phyloP scores from a whole-genome alignment of 2,113 vertebrate genomes.

The Crotalus viridis region DNA sequence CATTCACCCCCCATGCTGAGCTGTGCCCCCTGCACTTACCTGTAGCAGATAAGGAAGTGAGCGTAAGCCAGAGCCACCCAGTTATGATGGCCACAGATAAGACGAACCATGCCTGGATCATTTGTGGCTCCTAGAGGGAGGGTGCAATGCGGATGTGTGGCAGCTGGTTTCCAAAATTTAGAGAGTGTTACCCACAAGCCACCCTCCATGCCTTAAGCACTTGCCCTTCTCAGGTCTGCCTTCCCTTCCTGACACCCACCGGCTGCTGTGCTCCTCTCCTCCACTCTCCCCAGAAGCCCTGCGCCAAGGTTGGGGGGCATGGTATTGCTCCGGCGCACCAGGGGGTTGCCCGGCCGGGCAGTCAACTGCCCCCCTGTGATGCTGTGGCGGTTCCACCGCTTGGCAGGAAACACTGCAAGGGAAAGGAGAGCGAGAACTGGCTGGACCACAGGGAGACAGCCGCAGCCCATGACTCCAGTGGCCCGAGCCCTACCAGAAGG shows the following conservation, averaged over 20 bases:
- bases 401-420: constrained; percentile 78
- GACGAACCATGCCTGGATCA: constrained; percentile 84
- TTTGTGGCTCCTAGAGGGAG: constrained; percentile 58
- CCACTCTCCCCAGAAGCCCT: constrained; percentile 76
- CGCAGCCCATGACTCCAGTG: neutral
- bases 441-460: neutral
- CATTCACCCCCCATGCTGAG: neutral
- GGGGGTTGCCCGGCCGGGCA: constrained; percentile 52
- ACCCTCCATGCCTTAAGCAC: neutral
- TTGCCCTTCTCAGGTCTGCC: rapidly evolving
- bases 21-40: constrained; percentile 56
- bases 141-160: rapidly evolving
- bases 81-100: constrained; percentile 90
- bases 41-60: constrained; percentile 91
- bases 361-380: constrained; percentile 80
- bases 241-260: constrained; percentile 16
- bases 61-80: constrained; percentile 90
- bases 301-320: constrained; percentile 87
- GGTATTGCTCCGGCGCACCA: constrained; percentile 86
- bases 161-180: neutral
- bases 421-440: neutral
- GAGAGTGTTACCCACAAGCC: neutral
- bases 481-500: constrained; percentile 76
- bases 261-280: constrained; percentile 69
- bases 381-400: constrained; percentile 85